Percentiles rank a stretch among this genome's conserved stretches.
These are phyloP conservation scores for Diloba caeruleocephala DNA, from an alignment of 2,888 invertebrate species.

Conservation along the genomic window DNA sequence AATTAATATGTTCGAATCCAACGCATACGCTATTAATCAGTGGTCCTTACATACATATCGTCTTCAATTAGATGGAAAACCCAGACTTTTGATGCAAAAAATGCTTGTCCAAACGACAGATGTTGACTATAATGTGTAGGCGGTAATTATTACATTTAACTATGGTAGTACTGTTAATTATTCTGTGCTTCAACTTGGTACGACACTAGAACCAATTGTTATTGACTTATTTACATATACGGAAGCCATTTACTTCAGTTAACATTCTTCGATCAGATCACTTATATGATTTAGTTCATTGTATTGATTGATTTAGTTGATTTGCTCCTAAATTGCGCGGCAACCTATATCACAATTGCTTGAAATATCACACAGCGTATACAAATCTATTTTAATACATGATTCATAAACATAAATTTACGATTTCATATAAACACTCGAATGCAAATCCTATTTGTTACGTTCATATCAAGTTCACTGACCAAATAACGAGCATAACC, in stretches of 20 bases:
- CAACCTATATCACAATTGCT: conserved; percentile 40
- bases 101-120: conserved; percentile 38
- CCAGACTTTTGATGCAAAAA: conserved; percentile 40
- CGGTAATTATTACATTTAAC: conserved; percentile 66
- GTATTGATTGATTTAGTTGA: too few species aligned
- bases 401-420: conserved; percentile 62
- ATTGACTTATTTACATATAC: conserved; percentile 36
- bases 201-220: conserved; percentile 45
- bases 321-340: conserved; percentile 36
- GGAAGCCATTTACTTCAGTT: conserved; percentile 39
- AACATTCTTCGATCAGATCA: too few species aligned
- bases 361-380: conserved; percentile 38
- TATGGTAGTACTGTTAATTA: too few species aligned
- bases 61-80: conserved; percentile 49
- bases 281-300: too few species aligned
- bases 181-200: conserved; percentile 57
- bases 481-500: conserved; percentile 62
- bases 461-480: conserved; percentile 65
- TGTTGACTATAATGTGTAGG: conserved; percentile 56
- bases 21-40: conserved; percentile 40
- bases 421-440: conserved; percentile 63
- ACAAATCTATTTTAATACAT: conserved; percentile 60
- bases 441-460: conserved; percentile 57
- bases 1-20: conserved; percentile 44
- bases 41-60: conserved; percentile 30